Evolutionary conservation across 2,113 vertebrate genomes (phyloP).

Genomic region (Apteryx owenii): DNA sequence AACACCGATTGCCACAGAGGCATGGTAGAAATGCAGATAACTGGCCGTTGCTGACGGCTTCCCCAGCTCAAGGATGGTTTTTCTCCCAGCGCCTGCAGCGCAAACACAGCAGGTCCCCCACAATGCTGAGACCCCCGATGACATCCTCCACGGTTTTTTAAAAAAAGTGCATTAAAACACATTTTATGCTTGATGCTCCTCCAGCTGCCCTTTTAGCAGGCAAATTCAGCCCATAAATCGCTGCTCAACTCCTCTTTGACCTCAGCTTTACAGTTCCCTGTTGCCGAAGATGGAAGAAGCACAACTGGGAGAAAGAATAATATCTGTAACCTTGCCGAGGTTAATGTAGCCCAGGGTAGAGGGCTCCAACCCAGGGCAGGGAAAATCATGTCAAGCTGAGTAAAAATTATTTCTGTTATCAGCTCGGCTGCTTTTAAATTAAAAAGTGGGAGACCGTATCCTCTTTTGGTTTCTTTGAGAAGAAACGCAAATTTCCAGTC

Average conservation of each 20-base stretch:
- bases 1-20: neutral
- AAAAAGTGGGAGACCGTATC: neutral
- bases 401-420: neutral
- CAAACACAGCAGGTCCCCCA: neutral
- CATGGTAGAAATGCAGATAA: neutral
- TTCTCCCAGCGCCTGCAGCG: neutral
- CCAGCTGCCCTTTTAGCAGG: neutral
- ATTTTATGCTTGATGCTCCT: neutral
- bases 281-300: neutral
- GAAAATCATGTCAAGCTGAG: neutral
- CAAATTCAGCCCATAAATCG: neutral
- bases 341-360: fast-evolving
- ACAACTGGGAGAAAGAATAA: neutral
- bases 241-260: neutral
- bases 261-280: neutral
- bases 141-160: neutral
- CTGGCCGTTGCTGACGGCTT: neutral
- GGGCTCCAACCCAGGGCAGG: fast-evolving
- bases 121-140: neutral
- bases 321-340: neutral
- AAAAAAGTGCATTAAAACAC: neutral
- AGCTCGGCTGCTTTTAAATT: neutral
- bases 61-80: neutral
- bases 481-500: neutral
- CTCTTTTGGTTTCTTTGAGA: neutral